These are phyloP conservation scores for Archaeoteleia sp. DNA, from an alignment of 2,888 invertebrate genomes.

Conservation along the genomic window DNA sequence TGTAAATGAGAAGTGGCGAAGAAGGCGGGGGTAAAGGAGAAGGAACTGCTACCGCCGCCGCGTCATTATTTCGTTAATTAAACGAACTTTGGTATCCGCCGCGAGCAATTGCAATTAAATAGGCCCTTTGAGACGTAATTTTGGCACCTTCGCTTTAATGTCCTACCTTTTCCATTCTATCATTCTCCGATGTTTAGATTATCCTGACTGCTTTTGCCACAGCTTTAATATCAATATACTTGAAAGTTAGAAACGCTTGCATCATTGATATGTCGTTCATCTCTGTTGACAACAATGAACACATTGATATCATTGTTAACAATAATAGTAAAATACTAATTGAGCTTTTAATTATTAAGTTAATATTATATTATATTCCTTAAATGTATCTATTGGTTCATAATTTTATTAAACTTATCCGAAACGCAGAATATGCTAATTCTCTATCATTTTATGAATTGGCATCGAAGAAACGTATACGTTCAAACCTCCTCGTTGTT, in stretches of 20 bases:
- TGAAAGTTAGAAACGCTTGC: no score
- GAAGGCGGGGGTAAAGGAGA: constrained; percentile 32
- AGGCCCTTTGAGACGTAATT: constrained; percentile 63
- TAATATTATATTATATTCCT: no score
- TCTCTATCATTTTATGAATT: constrained; percentile 22
- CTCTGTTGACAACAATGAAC: no score
- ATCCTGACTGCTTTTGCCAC: constrained; percentile 41
- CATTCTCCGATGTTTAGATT: constrained; percentile 56
- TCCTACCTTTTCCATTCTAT: constrained; percentile 31
- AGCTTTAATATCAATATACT: constrained; percentile 22
- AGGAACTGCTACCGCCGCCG: constrained; percentile 34
- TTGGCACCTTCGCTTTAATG: constrained; percentile 61
- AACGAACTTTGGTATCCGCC: constrained; percentile 66
- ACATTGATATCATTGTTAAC: no score
- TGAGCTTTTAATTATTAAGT: no score
- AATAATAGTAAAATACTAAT: background rate
- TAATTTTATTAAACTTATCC: background rate
- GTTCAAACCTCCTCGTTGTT: constrained; percentile 20
- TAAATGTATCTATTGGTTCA: no score
- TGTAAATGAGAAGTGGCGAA: constrained; percentile 41
- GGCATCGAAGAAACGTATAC: constrained; percentile 20
- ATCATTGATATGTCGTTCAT: no score
- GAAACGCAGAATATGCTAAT: constrained; percentile 16
- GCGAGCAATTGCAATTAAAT: constrained; percentile 63
- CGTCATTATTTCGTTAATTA: constrained; percentile 70